Percentiles rank a stretch among this genome's conserved stretches.
Evolutionary conservation across 2,113 vertebrate species (phyloP).

Genomic region (Gila orcuttii): DNA sequence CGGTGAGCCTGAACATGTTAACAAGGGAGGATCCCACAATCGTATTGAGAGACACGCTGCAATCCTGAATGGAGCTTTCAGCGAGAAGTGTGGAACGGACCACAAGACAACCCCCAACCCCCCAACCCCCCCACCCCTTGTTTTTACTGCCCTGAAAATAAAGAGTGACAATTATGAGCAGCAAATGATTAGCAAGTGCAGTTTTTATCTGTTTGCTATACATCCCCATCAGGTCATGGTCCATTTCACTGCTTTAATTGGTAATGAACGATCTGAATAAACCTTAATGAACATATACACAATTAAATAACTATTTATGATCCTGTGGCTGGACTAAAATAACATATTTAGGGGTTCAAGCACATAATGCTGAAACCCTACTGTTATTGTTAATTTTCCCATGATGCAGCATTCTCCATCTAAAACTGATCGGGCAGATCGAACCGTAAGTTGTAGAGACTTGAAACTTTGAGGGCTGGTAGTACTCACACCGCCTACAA

Average conservation of each 20-base stretch:
- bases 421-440: no score
- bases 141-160: not conserved
- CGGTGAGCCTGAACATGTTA: slow-evolving; percentile 80
- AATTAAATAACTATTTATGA: not conserved
- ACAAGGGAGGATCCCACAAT: slow-evolving; percentile 69
- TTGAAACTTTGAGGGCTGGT: no score
- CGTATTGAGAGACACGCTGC: slow-evolving; percentile 71
- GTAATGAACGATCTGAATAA: not conserved
- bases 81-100: slow-evolving; percentile 2
- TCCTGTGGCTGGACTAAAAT: not conserved
- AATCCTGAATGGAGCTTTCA: slow-evolving; percentile 16
- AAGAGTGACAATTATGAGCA: slow-evolving; percentile 17
- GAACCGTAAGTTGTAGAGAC: no score
- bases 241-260: slow-evolving; percentile 14
- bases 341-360: not conserved
- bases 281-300: not conserved
- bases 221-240: not conserved
- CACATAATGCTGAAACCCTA: no score
- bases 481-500: no score
- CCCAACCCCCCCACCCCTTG: not conserved
- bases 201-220: slow-evolving; percentile 12
- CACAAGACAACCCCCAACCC: not conserved
- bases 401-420: no score
- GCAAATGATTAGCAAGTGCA: not conserved
- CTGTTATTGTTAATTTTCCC: no score